Percentiles rank a stretch among this genome's conserved stretches.
Conservation (phyloP, 2,113 vertebrate genomes). For the Narcine bancroftii region DNA sequence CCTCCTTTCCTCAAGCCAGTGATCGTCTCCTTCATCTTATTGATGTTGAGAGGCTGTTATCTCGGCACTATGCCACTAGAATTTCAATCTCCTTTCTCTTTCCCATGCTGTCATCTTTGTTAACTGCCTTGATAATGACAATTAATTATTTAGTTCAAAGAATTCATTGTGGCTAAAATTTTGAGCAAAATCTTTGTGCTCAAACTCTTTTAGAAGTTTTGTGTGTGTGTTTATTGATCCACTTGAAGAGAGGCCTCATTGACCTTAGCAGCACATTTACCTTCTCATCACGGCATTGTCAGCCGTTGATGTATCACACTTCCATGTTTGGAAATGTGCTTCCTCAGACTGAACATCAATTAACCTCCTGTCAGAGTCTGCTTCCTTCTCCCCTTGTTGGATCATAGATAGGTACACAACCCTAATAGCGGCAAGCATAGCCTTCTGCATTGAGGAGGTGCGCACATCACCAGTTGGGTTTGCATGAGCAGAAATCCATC, state of each 20-base stretch:
- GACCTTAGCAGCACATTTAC: conserved; percentile 20
- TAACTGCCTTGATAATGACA: too few relatives aligned
- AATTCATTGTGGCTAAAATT: background rate
- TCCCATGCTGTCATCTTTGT: too few relatives aligned
- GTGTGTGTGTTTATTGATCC: background rate
- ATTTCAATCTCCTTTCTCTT: too few relatives aligned
- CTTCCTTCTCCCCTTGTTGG: background rate
- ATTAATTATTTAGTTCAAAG: background rate
- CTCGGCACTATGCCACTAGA: too few relatives aligned
- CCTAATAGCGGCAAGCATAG: background rate
- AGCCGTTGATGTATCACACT: conserved; percentile 29
- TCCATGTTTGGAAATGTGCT: background rate
- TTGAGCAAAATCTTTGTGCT: background rate
- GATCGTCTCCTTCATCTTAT: too few relatives aligned
- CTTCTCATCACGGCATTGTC: background rate
- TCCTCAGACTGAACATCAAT: conserved; percentile 33
- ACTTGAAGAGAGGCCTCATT: background rate
- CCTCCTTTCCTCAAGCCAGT: too few relatives aligned
- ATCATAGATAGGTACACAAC: background rate
- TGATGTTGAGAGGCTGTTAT: too few relatives aligned
- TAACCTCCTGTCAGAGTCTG: conserved; percentile 10
- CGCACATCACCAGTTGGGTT: background rate
- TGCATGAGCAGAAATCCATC: background rate
- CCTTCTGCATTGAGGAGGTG: background rate
- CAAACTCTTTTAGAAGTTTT: background rate